Evolutionary conservation across 2,797 vertebrate species (phyloP).

Genomic region (Propithecus perrieri): DNA sequence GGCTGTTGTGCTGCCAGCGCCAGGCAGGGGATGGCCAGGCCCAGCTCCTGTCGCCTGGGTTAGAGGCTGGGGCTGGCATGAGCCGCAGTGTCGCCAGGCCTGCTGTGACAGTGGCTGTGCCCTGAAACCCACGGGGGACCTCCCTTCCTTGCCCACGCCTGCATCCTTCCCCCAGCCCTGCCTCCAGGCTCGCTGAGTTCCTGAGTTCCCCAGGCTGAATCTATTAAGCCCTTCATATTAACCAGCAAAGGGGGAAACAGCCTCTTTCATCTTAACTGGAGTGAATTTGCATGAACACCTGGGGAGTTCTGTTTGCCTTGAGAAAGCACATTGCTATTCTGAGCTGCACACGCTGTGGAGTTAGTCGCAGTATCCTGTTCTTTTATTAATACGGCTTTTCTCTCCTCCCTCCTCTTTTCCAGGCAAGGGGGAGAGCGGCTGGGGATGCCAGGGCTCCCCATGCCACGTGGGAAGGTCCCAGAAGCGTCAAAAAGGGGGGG

Average conservation of each 20-base stretch:
- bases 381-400: constrained; percentile 68
- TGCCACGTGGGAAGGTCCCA: neutral
- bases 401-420: constrained; percentile 48
- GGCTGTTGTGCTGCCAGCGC: neutral
- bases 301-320: constrained; percentile 75
- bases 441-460: constrained; percentile 68
- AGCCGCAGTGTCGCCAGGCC: neutral
- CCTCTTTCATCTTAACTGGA: constrained; percentile 77
- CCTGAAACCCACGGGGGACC: neutral
- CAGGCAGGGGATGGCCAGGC: neutral
- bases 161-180: neutral
- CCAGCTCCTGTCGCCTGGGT: neutral
- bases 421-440: neutral
- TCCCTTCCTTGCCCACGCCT: neutral
- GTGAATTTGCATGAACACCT: constrained; percentile 79
- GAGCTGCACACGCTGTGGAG: constrained; percentile 52
- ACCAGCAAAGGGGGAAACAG: constrained; percentile 62
- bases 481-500: neutral
- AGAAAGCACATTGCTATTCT: constrained; percentile 78
- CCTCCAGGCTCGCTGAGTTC: neutral
- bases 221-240: constrained; percentile 78
- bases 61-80: neutral
- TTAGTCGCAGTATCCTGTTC: constrained; percentile 48
- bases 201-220: constrained; percentile 59
- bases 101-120: neutral